Evolutionary conservation across 2,113 vertebrate genomes (phyloP), one percentile per base, ranked within the genome.

Genomic region (Agelaius tricolor): DNA sequence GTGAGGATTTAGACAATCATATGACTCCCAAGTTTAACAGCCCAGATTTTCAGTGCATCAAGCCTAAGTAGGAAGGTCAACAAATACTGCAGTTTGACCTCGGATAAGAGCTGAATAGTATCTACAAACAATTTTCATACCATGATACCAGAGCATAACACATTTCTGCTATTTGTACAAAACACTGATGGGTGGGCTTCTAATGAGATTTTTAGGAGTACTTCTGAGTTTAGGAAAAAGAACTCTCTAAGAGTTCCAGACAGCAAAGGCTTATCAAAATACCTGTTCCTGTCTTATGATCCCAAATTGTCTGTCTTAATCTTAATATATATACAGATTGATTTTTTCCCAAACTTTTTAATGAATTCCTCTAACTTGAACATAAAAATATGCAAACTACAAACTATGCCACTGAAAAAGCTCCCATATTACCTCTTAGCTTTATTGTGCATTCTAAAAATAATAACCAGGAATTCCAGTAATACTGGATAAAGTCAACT

Each of bases 21-120:
- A 93, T 94, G 93, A 95, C 83, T 95, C 68, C 44, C 84, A 95
- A 95, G 87, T 97, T 94, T 91, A 95, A 96, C 68, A 91, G 68
- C 82, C 69, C 86, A 91, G 85, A 95, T 95, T 94, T 96, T 90
- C 93, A 95, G 90, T 54, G 79, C 79, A 90, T 77, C 88, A 71
- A 57, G 61, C 67, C 68, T 63, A 86, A 68, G 63, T 7, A 90
- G n/a, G 65, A 91, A 96, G 79, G 85, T 93, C 91, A 94, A 79
- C 71, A 86, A 97, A 95, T 73, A 89, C 55, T n/a, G 77, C 54
- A 59, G 44, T 75, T 67, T 96, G 82, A 94, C 87, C 88, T 94
- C 30, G 0, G 79, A 30, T 71, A 93, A 58, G 52, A 83, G 79
- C n/a, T 11, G 27, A 78, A 88, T 4, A 1, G 5, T 39, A 92